Base-by-base conservation (phyloP, 2,888 invertebrate species). In the Caenorhabditis wallacei region DNA sequence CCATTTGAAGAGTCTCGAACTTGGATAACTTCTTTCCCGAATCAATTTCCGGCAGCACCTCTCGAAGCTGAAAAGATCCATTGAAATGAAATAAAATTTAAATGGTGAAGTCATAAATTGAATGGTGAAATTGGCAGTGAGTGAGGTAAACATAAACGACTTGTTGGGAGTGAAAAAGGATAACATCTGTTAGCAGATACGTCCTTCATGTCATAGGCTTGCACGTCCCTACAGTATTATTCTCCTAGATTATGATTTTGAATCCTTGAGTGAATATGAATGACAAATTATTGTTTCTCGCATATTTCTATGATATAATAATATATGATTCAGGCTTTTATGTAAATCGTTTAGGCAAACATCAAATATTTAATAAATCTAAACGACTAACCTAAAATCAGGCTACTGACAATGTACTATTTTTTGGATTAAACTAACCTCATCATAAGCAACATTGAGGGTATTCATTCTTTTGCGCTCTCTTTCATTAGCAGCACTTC, bases 1-100 rank as follows among this genome's bases (percentile, higher is more conserved):
- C 92, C 90, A 91, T 90, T 72, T 90, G 90, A 7, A 92, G 86
- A 0, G 92, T 92, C 54, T 92, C 92, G 82, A 87, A 92, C 72
- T 92, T 92, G 46, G 91, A 91, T 48, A 92, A 85, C 35, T 89
- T 88, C 20, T 91, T 86, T 13, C 92, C 92, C 46, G 89, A 86
- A 66, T 90, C 92, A 53, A 90, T 79, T 61, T 87, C 88, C 10
- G 92, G 92, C n/a, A 92, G 85, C 16, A 91, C 91, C 30, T 86
- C 84, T 7, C 92, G 88, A 26, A 92, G 88, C 88, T 88, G 84
- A 74, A 90, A 86, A 48, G 40, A 43, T 61, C 8, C n/a, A 5
- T 46, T 66, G 30, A 53, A 48, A 37, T 40, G 56, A 20, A 24
- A 40, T 68, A 61, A 56, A 70, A 63, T 74, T 51, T n/a, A 69